Evolutionary conservation across 2,113 vertebrate species (phyloP), one percentile per base, ranked within the genome.

Genomic region (Gavia stellata): DNA sequence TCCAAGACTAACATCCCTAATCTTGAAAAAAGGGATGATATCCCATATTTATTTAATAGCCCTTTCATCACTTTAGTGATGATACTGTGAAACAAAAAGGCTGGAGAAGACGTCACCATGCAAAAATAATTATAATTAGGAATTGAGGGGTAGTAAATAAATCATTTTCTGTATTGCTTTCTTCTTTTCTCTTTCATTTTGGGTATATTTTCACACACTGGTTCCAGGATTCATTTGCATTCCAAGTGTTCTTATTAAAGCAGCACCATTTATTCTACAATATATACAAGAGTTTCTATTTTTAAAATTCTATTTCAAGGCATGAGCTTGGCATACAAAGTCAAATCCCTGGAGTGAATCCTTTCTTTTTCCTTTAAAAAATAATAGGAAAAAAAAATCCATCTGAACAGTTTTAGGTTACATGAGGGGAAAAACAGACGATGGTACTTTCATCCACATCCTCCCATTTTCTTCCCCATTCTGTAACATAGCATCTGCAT

Each of bases 241-340:
- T 96, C 84, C 62, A 70, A 92, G 62, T 93, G 63, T 79, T 88
- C 86, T 88, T 95, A 93, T 88, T 94, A 88, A 95, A 94, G 56
- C 71, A 87, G 47, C 40, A 96, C 38, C 88, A 94, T 96, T 96
- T 97, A 88, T 93, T 96, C 93, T 92, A 83, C 72, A 97, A 93
- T 81, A 95, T 78, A 94, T 94, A 94, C 87, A 95, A 96, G 67
- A 93, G 56, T 88, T 97, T 96, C 93, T 97, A 95, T 94, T 97
- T 97, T 92, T 97, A 94, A 96, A 93, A 95, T 96, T 94, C 81
- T 91, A 91, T 97, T 94, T 92, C 82, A 96, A 97, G 67, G 31
- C 85, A 85, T 85, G 83, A 96, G 79, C 89, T 93, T 95, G 67
- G 58, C 90, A 55, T 94, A 95, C 31, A 90, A 93, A 92, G 86